Evolutionary conservation across 2,888 invertebrate species (phyloP).

Genomic region (Automeris io): DNA sequence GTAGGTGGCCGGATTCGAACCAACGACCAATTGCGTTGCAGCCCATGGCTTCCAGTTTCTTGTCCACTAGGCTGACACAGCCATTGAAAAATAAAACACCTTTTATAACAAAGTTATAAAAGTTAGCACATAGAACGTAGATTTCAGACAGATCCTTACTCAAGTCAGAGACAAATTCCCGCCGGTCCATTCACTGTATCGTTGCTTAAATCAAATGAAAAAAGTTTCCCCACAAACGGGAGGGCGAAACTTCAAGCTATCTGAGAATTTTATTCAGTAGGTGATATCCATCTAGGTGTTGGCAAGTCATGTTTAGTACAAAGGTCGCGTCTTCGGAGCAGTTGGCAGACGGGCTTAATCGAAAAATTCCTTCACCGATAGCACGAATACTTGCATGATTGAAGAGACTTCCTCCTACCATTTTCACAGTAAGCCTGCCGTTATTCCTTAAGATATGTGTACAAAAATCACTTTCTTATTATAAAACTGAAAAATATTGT

Average conservation of each 20-base stretch:
- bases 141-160: not conserved
- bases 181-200: not conserved
- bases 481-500: too few relatives aligned
- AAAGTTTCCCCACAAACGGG: not conserved
- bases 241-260: not conserved
- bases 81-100: not conserved
- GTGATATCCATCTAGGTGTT: not conserved
- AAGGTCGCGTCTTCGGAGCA: not conserved
- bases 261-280: not conserved
- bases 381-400: conserved; percentile 1
- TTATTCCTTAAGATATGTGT: too few relatives aligned
- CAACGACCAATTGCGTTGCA: too few relatives aligned
- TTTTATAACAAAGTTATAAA: not conserved
- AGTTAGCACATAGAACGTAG: not conserved
- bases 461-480: too few relatives aligned
- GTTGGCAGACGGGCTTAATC: not conserved
- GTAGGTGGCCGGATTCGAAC: too few relatives aligned
- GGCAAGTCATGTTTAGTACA: not conserved
- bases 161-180: not conserved
- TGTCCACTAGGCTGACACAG: too few relatives aligned
- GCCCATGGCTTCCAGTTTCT: too few relatives aligned
- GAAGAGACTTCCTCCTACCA: not conserved
- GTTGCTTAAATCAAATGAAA: not conserved
- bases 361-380: not conserved
- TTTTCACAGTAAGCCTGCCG: not conserved